Evolutionary conservation across 2,113 vertebrate genomes (phyloP), one percentile per base, ranked within the genome.

Genomic region (Quiscalus mexicanus): DNA sequence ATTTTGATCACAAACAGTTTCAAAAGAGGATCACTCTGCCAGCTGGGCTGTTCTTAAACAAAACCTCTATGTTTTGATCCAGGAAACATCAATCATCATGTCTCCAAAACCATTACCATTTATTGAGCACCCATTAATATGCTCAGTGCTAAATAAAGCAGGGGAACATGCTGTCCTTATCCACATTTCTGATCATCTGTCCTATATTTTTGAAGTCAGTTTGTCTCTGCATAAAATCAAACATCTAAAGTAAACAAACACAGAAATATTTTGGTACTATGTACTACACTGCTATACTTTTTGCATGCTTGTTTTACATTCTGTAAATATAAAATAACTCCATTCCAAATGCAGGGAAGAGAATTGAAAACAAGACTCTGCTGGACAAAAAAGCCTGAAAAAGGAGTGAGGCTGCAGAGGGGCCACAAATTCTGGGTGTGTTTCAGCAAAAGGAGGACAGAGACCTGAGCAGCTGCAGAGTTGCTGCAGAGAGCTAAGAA

Each of bases 1-100:
- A 95, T 96, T 97, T 96, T 97, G 95, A 97, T 97, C 93, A 80
- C 84, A 94, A 97, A 94, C 94, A 96, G 88, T 96, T 97, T 96
- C 79, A 93, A 94, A 93, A 90, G 81, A 93, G 50, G 56, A 91
- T 83, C 71, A 71, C 74, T 84, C 60, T 95, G 89, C 89, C 88
- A 95, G 94, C 87, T 91, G 81, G 94, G 77, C 95, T 96, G 80
- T 37, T 95, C 92, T 95, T 95, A 95, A 95, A 96, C 89, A 95
- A 95, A 94, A 94, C 50, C 91, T 86, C 91, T 94, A 71, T 15
- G 23, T 91, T 96, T 93, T 96, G 83, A 96, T 97, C 95, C 95
- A 96, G 89, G 95, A 94, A 93, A 89, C 93, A 97, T 96, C 94
- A 96, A 96, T 95, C 96, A 93, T 94, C 73, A 41, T 77, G 91